Evolutionary conservation across 2,888 invertebrate species (phyloP).

Genomic region (Allolobophora icterica): DNA sequence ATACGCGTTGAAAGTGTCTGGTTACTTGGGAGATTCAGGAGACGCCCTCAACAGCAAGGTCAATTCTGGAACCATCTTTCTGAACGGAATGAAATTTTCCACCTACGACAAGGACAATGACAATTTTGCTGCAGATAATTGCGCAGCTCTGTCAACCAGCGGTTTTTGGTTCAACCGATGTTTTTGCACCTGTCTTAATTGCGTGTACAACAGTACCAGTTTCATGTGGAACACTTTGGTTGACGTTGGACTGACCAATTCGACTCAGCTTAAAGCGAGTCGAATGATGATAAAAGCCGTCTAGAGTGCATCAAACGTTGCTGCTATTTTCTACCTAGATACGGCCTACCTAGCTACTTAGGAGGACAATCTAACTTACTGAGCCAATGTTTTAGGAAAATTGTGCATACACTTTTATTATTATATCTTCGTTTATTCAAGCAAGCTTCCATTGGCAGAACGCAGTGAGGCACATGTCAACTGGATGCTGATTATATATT

Average conservation of each 20-base stretch:
- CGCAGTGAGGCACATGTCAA: too few relatives aligned
- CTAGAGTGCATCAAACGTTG: too few relatives aligned
- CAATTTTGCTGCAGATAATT: not conserved
- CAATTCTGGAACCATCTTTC: not conserved
- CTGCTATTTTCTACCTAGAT: too few relatives aligned
- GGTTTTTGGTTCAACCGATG: not conserved
- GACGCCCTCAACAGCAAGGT: not conserved
- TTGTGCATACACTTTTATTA: too few relatives aligned
- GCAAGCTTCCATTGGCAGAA: too few relatives aligned
- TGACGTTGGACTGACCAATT: not conserved
- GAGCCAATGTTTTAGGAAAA: too few relatives aligned
- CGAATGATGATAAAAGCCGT: not conserved
- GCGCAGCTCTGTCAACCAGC: not conserved
- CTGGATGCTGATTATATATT: too few relatives aligned
- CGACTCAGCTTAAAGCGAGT: not conserved
- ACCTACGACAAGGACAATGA: not conserved
- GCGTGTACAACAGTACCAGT: not conserved
- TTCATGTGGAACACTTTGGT: not conserved
- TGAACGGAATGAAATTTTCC: not conserved
- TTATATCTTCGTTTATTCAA: too few relatives aligned
- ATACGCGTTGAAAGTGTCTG: not conserved
- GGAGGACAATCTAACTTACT: too few relatives aligned
- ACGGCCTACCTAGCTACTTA: too few relatives aligned
- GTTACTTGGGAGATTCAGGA: not conserved
- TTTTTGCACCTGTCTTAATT: not conserved